phyloP scores from a whole-genome alignment of 2,797 vertebrate genomes.

The Micrastur ruficollis region DNA sequence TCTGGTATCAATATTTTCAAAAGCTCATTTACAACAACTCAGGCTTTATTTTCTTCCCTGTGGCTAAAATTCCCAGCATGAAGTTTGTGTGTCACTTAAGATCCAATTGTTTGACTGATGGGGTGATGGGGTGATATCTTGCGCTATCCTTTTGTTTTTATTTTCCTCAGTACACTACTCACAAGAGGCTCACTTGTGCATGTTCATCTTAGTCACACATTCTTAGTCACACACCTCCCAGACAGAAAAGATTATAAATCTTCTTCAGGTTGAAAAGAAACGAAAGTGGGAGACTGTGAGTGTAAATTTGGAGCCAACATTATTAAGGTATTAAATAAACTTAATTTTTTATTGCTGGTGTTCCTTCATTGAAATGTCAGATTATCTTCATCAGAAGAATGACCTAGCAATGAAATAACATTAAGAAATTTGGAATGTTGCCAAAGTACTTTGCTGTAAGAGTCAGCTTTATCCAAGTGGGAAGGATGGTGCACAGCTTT shows the following conservation, averaged over 20 bases:
- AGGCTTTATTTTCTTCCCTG: background rate
- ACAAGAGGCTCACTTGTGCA: background rate
- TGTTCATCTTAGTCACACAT: background rate
- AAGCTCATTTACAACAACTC: background rate
- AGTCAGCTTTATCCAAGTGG: background rate
- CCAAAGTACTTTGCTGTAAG: background rate
- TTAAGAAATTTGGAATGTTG: background rate
- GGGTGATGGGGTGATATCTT: background rate
- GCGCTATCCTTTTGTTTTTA: background rate
- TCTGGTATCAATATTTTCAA: background rate
- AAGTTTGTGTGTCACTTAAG: background rate
- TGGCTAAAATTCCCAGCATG: background rate
- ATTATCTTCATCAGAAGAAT: background rate
- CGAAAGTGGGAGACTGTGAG: background rate
- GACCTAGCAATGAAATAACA: background rate
- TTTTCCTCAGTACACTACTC: background rate
- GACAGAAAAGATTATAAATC: background rate
- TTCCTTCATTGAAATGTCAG: background rate
- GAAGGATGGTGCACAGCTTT: background rate
- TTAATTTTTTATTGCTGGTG: background rate
- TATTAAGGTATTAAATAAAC: background rate
- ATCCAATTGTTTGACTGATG: background rate
- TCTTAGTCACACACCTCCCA: background rate
- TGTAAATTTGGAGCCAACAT: background rate
- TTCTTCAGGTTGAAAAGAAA: background rate